phyloP scores from a whole-genome alignment of 92 coral and sea anemone genomes.

The Epizoanthus illoricatus region DNA sequence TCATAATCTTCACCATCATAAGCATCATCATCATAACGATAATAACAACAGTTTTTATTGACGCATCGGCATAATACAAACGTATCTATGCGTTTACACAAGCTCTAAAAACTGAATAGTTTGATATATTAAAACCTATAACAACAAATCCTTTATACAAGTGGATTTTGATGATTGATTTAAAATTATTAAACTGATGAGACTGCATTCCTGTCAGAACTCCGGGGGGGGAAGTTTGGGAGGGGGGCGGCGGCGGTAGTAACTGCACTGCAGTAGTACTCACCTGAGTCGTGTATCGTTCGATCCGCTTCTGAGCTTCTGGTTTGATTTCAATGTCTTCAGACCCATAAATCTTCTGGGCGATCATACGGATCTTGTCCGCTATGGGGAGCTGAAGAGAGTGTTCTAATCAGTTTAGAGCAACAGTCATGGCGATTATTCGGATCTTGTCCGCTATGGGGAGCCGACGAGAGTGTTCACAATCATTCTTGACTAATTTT shows the following conservation, averaged over 20 bases:
- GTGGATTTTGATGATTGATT: too few species aligned
- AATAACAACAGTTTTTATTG: too few species aligned
- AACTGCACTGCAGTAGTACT: background rate
- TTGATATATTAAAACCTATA: too few species aligned
- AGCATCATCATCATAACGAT: too few species aligned
- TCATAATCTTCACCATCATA: too few species aligned
- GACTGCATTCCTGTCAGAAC: background rate
- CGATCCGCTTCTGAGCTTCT: slow-evolving; percentile 78
- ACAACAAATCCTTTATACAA: too few species aligned
- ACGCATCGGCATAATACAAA: too few species aligned
- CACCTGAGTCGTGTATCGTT: slow-evolving; percentile 81
- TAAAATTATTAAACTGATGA: background rate
- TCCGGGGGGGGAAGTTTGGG: background rate
- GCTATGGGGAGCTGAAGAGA: slow-evolving; percentile 80
- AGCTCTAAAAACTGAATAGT: too few species aligned
- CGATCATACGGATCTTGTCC: slow-evolving; percentile 88
- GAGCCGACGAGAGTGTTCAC: slow-evolving; percentile 47
- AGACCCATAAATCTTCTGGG: slow-evolving; percentile 97
- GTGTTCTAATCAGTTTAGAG: too few species aligned
- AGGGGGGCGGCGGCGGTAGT: background rate
- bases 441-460: slow-evolving; percentile 93
- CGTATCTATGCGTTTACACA: too few species aligned
- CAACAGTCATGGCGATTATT: slow-evolving; percentile 66
- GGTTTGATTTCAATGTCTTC: slow-evolving; percentile 88
- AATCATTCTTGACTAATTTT: too few species aligned